Percentiles rank a stretch among this genome's conserved stretches.
phyloP scores from a whole-genome alignment of 1,140 invertebrate genomes.

The Drosophila watanabei region DNA sequence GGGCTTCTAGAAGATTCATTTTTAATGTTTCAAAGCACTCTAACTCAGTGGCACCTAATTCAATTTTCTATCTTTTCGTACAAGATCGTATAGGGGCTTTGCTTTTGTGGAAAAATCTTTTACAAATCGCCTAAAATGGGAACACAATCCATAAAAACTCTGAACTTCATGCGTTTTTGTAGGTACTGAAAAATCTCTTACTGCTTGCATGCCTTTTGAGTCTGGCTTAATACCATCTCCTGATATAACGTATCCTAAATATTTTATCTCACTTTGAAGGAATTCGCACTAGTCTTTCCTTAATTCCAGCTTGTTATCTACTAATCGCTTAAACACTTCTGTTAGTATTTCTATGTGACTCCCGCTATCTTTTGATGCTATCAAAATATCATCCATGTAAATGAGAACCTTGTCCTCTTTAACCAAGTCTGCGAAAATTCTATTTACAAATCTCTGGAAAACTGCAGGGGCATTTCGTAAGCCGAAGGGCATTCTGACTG shows the following conservation, averaged over 20 bases:
- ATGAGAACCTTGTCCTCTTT: too few relatives aligned
- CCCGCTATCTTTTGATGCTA: too few relatives aligned
- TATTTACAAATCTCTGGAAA: too few relatives aligned
- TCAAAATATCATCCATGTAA: too few relatives aligned
- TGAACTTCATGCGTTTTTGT: not conserved
- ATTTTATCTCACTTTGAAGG: not conserved
- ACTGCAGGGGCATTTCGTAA: too few relatives aligned
- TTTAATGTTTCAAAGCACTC: not conserved
- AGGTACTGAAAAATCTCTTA: not conserved
- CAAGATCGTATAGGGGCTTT: constrained; percentile 1
- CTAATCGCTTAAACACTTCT: too few relatives aligned
- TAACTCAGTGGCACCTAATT: not conserved
- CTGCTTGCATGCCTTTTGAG: not conserved
- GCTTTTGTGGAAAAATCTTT: not conserved
- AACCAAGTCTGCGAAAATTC: too few relatives aligned
- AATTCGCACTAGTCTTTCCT: constrained; percentile 12
- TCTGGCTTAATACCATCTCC: too few relatives aligned
- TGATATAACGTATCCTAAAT: too few relatives aligned
- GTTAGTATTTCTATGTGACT: too few relatives aligned
- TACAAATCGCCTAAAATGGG: not conserved
- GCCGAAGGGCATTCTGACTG: too few relatives aligned
- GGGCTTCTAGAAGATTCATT: not conserved
- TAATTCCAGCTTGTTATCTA: not conserved
- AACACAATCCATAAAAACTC: constrained; percentile 3
- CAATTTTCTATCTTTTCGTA: constrained; percentile 5